These are phyloP conservation scores for Acrobasis suavella DNA, from an alignment of 2,888 invertebrate species.

Conservation along the genomic window DNA sequence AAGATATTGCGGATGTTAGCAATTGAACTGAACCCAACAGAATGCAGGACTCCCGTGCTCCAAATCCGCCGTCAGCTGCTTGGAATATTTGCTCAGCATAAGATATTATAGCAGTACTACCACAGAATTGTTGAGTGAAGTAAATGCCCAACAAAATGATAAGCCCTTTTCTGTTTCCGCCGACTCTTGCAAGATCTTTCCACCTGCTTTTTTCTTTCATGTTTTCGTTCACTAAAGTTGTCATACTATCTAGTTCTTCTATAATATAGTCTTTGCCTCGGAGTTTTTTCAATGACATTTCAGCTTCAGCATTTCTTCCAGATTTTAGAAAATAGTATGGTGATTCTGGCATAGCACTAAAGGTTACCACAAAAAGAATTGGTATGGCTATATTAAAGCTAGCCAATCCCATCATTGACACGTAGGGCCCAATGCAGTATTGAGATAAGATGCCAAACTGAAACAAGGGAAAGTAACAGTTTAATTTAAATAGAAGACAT, in stretches of 20 bases:
- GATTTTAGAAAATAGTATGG: slow-evolving; percentile 83
- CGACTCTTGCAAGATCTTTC: slow-evolving; percentile 69
- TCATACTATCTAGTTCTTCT: slow-evolving; percentile 81
- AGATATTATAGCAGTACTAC: slow-evolving; percentile 82
- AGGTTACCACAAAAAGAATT: slow-evolving; percentile 78
- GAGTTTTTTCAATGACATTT: slow-evolving; percentile 79
- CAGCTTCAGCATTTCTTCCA: slow-evolving; percentile 77
- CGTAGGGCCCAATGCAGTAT: slow-evolving; percentile 83
- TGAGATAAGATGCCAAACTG: slow-evolving; percentile 83
- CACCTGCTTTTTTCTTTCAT: slow-evolving; percentile 77
- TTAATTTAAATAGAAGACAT: slow-evolving; percentile 8
- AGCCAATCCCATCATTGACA: slow-evolving; percentile 80
- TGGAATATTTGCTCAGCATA: slow-evolving; percentile 85
- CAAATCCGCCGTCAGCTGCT: slow-evolving; percentile 72
- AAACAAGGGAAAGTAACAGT: slow-evolving; percentile 47
- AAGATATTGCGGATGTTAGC: slow-evolving; percentile 80
- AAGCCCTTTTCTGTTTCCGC: slow-evolving; percentile 81
- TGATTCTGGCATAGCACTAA: slow-evolving; percentile 85
- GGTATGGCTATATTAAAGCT: slow-evolving; percentile 81
- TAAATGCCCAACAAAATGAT: slow-evolving; percentile 83
- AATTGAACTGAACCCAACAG: slow-evolving; percentile 79
- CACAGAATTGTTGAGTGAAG: slow-evolving; percentile 84
- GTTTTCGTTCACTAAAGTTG: slow-evolving; percentile 75
- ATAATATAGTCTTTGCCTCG: slow-evolving; percentile 79
- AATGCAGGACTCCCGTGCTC: slow-evolving; percentile 76